phyloP scores from a whole-genome alignment of 1,140 invertebrate species.

The honey bee (Apis mellifera) region Amel_HAv3.1 CM009932.2:2796001-2796500 shows the following conservation, averaged over 20 bases:
- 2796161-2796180: constrained; percentile 79
- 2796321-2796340: constrained; percentile 65
- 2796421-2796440: constrained; percentile 51
- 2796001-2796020: constrained; percentile 55
- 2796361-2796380: constrained; percentile 63
- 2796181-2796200: constrained; percentile 65
- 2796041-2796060: constrained; percentile 54
- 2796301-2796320: constrained; percentile 57
- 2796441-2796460: constrained; percentile 29
- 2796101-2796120: constrained; percentile 72
- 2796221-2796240: constrained; percentile 40
- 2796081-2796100: constrained; percentile 76
- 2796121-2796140: constrained; percentile 78
- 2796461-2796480: constrained; percentile 4
- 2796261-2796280: constrained; percentile 23
- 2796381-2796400: constrained; percentile 76
- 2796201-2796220: constrained; percentile 51
- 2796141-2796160: constrained; percentile 80
- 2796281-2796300: constrained; percentile 54
- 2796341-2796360: constrained; percentile 63
- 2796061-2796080: constrained; percentile 76
- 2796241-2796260: constrained; percentile 55
- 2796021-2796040: constrained; percentile 44
- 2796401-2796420: constrained; percentile 81
- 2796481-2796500: not conserved